A percentile compares a stretch with the other conserved stretches of the same genome.
Conservation (phyloP, 2,888 invertebrate genomes). For the Archips xylosteana region DNA sequence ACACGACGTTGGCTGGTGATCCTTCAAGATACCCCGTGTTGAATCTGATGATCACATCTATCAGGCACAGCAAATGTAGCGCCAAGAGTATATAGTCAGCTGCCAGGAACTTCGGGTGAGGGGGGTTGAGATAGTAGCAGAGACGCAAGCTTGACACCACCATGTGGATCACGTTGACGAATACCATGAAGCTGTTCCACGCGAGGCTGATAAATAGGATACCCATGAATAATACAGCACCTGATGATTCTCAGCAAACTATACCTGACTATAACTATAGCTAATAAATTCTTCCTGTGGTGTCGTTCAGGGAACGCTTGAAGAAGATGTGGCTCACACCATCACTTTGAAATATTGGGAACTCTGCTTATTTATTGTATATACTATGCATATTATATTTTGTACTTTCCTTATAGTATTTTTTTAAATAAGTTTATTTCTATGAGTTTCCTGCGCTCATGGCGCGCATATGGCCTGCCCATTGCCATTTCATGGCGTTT, state of each 20-base stretch:
- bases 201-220: slow-evolving; percentile 52
- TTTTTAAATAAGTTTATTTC: too few relatives aligned
- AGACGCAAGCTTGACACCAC: slow-evolving; percentile 57
- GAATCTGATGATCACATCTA: slow-evolving; percentile 64
- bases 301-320: too few relatives aligned
- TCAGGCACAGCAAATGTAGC: slow-evolving; percentile 58
- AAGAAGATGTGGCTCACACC: too few relatives aligned
- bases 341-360: too few relatives aligned
- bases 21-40: slow-evolving; percentile 62
- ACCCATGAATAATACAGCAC: neutral
- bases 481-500: too few relatives aligned
- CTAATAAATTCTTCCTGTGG: too few relatives aligned
- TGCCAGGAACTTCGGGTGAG: slow-evolving; percentile 41
- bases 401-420: too few relatives aligned
- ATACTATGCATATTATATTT: too few relatives aligned
- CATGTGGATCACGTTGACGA: slow-evolving; percentile 58
- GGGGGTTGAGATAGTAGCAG: slow-evolving; percentile 53
- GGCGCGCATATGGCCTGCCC: too few relatives aligned
- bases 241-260: neutral
- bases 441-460: too few relatives aligned
- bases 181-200: slow-evolving; percentile 61
- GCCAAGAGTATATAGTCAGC: slow-evolving; percentile 55
- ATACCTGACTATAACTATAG: too few relatives aligned
- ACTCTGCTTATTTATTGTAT: too few relatives aligned
- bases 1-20: slow-evolving; percentile 49